Evolutionary conservation across 2,797 vertebrate genomes (phyloP).

Genomic region (Chrysocyon brachyurus): DNA sequence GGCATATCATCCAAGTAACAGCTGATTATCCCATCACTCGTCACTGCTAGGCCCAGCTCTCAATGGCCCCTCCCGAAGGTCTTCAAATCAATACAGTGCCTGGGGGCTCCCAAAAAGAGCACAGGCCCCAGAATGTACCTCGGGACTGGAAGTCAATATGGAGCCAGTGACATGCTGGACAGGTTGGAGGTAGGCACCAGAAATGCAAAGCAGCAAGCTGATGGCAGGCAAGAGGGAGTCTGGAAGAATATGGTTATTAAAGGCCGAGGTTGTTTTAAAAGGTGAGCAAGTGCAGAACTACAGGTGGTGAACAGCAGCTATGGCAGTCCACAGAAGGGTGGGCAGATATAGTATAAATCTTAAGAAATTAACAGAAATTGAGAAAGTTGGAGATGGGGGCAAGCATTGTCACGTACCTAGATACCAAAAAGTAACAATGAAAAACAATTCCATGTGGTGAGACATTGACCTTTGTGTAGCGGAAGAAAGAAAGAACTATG

Average conservation of each 20-base stretch:
- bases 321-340: background rate
- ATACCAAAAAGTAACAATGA: background rate
- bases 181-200: background rate
- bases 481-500: background rate
- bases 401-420: background rate
- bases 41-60: background rate
- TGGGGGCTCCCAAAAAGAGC: background rate
- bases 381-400: background rate
- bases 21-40: background rate
- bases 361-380: background rate
- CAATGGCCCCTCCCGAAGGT: background rate
- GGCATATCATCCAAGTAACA: background rate
- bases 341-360: background rate
- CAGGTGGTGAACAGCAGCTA: background rate
- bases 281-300: background rate
- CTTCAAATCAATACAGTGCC: background rate
- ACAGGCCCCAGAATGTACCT: background rate
- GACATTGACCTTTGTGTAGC: background rate
- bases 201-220: background rate
- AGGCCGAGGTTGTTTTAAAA: conserved; percentile 1
- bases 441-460: background rate
- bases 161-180: background rate
- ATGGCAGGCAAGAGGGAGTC: background rate
- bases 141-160: background rate
- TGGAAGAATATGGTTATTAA: background rate